Base-by-base conservation (phyloP, 2,113 vertebrate genomes). In the Myrmecophaga tridactyla region DNA sequence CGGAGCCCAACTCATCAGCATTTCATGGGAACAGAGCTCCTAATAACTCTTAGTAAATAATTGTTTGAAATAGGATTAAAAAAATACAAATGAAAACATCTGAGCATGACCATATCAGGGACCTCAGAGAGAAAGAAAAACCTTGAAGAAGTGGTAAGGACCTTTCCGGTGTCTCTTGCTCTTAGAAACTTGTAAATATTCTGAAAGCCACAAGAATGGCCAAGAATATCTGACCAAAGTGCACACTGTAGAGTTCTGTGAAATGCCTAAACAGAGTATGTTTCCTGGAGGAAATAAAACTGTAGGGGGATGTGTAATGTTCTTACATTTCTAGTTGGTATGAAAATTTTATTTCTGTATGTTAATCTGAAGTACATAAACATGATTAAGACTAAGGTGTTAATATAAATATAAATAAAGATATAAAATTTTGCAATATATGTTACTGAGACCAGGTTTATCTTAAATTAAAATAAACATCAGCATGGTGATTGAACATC, bases 111-210 rank as follows among this genome's bases (percentile, higher is more conserved):
- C 6, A 7, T 1, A 1, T 48, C 23, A 39, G 53, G 46, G 51
- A 58, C 0, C 36, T 13, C n/a, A 36, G 23, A 56, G 27, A 1
- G 12, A 56, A 27, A 1, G 12, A 31, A 25, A 92, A 88, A 41
- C 3, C 23, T 0, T 10, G 62, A 75, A 17, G 6, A 84, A n/a
- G 3, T 2, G 1, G 9, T 15, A 4, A 21, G 9, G 0, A 0
- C 4, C 31, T 36, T n/a, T 11, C 18, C 1, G 4, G 34, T 46
- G 27, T 36, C 20, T 14, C 17, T 29, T 51, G 18, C 5, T 39
- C 53, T 29, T 3, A 23, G 48, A n/a, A 60, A 18, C 29, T 46
- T 21, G 5, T 14, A 11, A 17, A 58, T 58, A 27, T 67, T 93
- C 56, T 29, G 53, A 86, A 21, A 53, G 36, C 36, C 43, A 46